phyloP scores from a whole-genome alignment of 1,140 invertebrate genomes.

The Wiebesia pumilae region DNA sequence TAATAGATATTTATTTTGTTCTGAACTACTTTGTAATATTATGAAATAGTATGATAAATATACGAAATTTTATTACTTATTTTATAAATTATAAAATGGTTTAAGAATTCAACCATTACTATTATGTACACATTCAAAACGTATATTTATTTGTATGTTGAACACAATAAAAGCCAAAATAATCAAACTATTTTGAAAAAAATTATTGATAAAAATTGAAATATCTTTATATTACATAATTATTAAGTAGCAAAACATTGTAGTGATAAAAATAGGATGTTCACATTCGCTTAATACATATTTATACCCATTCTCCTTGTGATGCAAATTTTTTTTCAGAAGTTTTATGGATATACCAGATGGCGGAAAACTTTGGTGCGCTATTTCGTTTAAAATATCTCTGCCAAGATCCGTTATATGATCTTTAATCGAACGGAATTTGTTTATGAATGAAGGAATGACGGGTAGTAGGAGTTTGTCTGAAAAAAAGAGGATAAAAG shows the following conservation, averaged over 20 bases:
- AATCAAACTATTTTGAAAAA: too few relatives aligned
- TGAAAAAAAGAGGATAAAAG: conserved; percentile 26
- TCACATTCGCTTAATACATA: neutral
- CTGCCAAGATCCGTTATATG: conserved; percentile 58
- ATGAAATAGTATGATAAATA: too few relatives aligned
- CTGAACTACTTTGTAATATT: too few relatives aligned
- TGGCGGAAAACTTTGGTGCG: conserved; percentile 66
- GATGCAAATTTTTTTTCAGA: neutral
- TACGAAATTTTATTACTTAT: too few relatives aligned
- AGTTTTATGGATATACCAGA: conserved; percentile 63
- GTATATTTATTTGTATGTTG: too few relatives aligned
- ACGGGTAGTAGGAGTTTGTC: conserved; percentile 33
- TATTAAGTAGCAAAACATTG: neutral
- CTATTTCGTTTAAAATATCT: conserved; percentile 64
- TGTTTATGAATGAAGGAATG: neutral
- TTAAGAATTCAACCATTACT: too few relatives aligned
- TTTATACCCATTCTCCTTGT: neutral
- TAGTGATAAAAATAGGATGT: neutral
- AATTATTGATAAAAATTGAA: too few relatives aligned
- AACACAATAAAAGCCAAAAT: too few relatives aligned
- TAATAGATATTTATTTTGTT: too few relatives aligned
- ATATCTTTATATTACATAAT: neutral
- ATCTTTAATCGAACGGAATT: conserved; percentile 3
- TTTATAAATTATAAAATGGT: too few relatives aligned
- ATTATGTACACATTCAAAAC: too few relatives aligned